phyloP scores from a whole-genome alignment of 2,113 vertebrate genomes.

The Lophura nycthemera region DNA sequence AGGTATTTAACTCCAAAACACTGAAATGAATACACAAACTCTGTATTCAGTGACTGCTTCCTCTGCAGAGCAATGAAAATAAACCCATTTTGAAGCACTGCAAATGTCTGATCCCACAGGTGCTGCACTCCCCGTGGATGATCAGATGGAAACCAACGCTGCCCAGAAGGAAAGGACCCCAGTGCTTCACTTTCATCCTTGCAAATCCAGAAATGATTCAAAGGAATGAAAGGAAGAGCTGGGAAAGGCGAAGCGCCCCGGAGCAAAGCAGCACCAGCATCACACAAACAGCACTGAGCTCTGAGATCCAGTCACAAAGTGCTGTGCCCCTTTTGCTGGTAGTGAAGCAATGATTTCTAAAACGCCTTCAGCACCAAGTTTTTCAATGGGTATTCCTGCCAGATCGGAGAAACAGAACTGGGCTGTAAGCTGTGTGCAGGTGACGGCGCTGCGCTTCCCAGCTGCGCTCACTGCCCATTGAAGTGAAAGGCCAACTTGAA shows the following conservation, averaged over 20 bases:
- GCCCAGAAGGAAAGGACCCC: background rate
- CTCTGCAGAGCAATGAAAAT: background rate
- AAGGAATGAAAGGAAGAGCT: background rate
- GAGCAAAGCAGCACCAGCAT: background rate
- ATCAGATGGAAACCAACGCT: background rate
- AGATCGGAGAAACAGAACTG: background rate
- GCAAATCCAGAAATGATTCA: background rate
- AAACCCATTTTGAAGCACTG: background rate
- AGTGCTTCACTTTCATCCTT: background rate
- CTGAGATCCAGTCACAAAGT: background rate
- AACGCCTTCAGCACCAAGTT: background rate
- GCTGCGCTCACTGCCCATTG: background rate
- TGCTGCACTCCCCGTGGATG: background rate
- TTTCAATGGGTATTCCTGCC: background rate
- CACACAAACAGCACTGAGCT: no score
- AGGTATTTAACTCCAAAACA: background rate
- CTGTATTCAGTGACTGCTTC: background rate
- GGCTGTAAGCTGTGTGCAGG: accelerated
- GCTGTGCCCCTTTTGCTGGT: background rate
- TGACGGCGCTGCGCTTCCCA: background rate
- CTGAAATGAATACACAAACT: background rate
- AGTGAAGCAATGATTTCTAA: background rate
- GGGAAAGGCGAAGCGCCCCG: background rate
- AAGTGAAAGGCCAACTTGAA: background rate
- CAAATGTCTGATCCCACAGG: background rate